Evolutionary conservation across 1,140 invertebrate species (phyloP), one percentile per base, ranked within the genome.

Genomic region (Drosophila obscura): DNA sequence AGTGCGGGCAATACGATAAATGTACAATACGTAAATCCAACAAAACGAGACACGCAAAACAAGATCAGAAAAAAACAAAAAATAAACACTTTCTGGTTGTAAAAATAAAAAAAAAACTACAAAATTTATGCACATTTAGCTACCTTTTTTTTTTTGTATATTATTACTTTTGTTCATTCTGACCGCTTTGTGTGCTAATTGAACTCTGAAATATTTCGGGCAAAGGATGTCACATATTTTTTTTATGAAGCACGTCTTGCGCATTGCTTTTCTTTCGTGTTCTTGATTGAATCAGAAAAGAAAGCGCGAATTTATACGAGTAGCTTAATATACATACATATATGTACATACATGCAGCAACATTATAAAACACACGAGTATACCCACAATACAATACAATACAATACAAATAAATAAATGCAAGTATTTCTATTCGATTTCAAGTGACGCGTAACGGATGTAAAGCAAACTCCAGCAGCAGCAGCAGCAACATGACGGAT

Each of bases 391-490:
- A 22, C 5, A 49, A 56, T 57, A 44, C 6, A 49, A n/a, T n/a
- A n/a, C n/a, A 24, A 41, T 16, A 9, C 5, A 49, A 56, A 43
- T 41, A 61, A 74, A 50, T 45, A 69, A 69, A 75, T 60, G 43
- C 9, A 28, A 52, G 19, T 69, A 55, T 75, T 80, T 79, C 41
- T 76, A 66, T 84, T 80, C 64, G 71, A 57, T 84, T 78, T 76
- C 65, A 85, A 87, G 82, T 87, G 82, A 51, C 63, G 69, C 71
- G 49, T 46, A 71, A 82, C 82, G 82, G 74, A 87, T 82, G 63
- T 45, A 51, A 71, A 87, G 60, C 62, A 55, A 72, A 52, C 55
- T 45, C 31, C 31, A 39, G 39, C 31, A 44, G 45, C 31, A 44
- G 45, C 31, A 22, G 26, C 28, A 19, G 9, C 60, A 80, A 58